Evolutionary conservation across 2,888 invertebrate genomes (phyloP).

Genomic region (Lottia scabra): DNA sequence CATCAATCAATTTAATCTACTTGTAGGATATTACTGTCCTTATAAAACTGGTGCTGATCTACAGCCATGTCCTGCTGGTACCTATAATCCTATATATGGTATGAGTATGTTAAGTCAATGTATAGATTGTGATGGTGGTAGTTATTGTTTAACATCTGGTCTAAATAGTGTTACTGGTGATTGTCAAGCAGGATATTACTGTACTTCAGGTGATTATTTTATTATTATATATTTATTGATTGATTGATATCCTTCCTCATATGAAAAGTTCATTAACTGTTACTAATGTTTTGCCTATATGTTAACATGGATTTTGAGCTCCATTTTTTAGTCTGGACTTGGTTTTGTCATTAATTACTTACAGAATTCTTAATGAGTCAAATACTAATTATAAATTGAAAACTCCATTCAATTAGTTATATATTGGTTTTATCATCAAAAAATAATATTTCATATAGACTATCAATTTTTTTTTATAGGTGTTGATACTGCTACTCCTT

Average conservation of each 20-base stretch:
- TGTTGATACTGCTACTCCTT: conserved; percentile 58
- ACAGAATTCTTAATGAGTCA: too few species aligned
- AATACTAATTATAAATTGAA: too few species aligned
- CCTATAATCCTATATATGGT: conserved; percentile 57
- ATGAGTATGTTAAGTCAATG: conserved; percentile 53
- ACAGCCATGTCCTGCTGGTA: conserved; percentile 64
- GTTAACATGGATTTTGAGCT: too few species aligned
- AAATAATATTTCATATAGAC: too few species aligned
- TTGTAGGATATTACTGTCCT: conserved; percentile 58
- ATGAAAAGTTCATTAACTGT: too few species aligned
- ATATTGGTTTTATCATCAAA: too few species aligned
- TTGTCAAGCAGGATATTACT: conserved; percentile 64
- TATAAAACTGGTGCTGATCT: conserved; percentile 61
- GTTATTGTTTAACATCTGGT: conserved; percentile 57
- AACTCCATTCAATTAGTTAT: too few species aligned
- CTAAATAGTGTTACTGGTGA: conserved; percentile 47
- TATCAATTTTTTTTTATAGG: conserved; percentile 45
- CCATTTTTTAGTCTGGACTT: too few species aligned
- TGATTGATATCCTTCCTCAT: too few species aligned
- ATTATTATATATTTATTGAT: not conserved
- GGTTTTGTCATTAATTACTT: too few species aligned
- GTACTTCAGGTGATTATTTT: conserved; percentile 46
- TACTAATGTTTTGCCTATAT: too few species aligned
- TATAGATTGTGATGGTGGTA: conserved; percentile 64
- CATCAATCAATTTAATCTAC: too few species aligned